These are phyloP conservation scores for Dione vanillae DNA, from an alignment of 2,888 invertebrate genomes.

Conservation along the genomic window DNA sequence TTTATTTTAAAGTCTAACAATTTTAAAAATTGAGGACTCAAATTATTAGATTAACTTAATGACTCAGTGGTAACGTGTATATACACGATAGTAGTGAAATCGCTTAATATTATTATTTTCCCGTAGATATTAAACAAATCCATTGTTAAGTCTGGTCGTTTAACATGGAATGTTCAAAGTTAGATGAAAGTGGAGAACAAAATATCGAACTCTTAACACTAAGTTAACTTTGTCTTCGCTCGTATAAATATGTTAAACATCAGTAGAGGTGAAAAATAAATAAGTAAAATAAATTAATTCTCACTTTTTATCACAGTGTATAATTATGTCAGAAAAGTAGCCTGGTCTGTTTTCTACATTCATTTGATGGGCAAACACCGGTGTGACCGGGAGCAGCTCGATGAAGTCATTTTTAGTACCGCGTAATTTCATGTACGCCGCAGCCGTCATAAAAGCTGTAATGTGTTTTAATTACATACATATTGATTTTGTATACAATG, in stretches of 20 bases:
- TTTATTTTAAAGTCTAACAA: neutral
- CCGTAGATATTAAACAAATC: no score
- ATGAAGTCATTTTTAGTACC: slow-evolving; percentile 65
- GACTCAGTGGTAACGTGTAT: no score
- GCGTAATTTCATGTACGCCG: slow-evolving; percentile 80
- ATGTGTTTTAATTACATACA: neutral
- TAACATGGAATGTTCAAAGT: no score
- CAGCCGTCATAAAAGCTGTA: slow-evolving; percentile 84
- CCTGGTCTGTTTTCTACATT: slow-evolving; percentile 80
- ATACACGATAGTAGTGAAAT: no score
- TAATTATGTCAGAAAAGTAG: slow-evolving; percentile 86
- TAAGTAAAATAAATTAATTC: slow-evolving; percentile 41
- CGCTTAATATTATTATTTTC: no score
- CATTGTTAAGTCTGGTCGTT: neutral
- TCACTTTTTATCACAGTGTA: slow-evolving; percentile 84
- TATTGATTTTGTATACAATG: neutral
- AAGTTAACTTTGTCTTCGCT: neutral
- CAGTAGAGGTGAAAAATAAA: neutral
- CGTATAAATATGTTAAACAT: no score
- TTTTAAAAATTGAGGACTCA: no score
- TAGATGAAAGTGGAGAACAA: neutral
- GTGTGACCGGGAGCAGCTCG: slow-evolving; percentile 84
- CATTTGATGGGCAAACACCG: slow-evolving; percentile 84
- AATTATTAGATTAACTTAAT: no score
- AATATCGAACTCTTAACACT: neutral